Conservation (phyloP, 2,113 vertebrate genomes). For the Ictalurus furcatus region DNA sequence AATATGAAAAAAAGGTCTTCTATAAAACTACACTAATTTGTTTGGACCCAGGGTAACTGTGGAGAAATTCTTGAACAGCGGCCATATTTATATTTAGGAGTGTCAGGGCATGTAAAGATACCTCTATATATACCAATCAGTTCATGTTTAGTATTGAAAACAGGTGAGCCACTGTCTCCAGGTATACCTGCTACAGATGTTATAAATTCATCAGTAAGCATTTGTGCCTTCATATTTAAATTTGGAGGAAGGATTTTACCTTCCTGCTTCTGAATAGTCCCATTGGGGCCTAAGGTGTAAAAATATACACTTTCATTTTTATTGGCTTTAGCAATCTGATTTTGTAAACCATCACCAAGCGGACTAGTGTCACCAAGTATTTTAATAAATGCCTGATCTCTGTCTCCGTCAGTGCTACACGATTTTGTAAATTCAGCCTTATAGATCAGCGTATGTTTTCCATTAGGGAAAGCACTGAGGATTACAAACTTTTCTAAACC, state of each 20-base stretch:
- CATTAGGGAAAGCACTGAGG: not conserved
- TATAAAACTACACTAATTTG: not conserved
- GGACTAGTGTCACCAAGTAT: not conserved
- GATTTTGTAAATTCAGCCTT: not conserved
- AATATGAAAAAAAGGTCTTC: too few species aligned
- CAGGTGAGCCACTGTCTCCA: constrained; percentile 42
- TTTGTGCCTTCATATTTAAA: not conserved
- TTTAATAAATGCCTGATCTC: constrained; percentile 30
- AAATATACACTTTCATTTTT: not conserved
- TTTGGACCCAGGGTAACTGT: not conserved
- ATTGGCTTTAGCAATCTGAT: not conserved
- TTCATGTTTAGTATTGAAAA: constrained; percentile 8
- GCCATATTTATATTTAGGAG: not conserved
- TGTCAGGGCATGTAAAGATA: not conserved
- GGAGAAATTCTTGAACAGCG: not conserved
- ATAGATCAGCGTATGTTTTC: not conserved
- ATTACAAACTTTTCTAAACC: not conserved
- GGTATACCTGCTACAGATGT: constrained; percentile 2
- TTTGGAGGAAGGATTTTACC: not conserved
- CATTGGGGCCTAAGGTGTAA: not conserved
- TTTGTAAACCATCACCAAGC: constrained; percentile 17
- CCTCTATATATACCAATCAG: not conserved
- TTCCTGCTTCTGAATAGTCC: not conserved
- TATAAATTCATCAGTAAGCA: not conserved
- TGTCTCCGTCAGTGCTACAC: not conserved